Base-by-base conservation (phyloP, 2,888 invertebrate species). In the Tiliacea citrago region DNA sequence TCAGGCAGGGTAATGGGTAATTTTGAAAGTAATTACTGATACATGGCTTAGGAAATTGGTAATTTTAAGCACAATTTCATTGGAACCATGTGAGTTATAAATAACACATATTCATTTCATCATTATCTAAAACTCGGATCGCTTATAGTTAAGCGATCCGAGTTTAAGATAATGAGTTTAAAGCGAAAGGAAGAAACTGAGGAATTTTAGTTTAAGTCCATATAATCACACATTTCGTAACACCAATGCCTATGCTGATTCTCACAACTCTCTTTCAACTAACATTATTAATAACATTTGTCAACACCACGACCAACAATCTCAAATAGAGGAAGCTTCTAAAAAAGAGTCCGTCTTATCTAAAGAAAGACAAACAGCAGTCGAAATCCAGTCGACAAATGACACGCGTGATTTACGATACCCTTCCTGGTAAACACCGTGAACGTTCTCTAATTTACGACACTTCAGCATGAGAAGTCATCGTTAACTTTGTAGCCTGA, bases 361-460 rank as follows among this genome's bases (percentile, higher is more conserved):
- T 77, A 65, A 55, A 70, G 62, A 73, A 75, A 81, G 74, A 84
- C 74, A 83, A 68, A 81, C 84, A 73, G 53, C 62, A 72, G 68
- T 61, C 60, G 81, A 72, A 77, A 81, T 79, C n/a, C 60, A 71
- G 73, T 67, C 73, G 86, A 86, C 79, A 81, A 86, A 80, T 87
- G 84, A 84, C 86, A 76, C 47, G 66, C 42, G 70, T 87, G 86
- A 86, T 86, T 87, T 84, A 86, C 81, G 73, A 75, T 75, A 62
- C 68, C 70, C 83, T 87, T 86, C 83, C 86, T 75, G 68, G 79
- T 79, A 79, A 78, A 81, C 71, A 77, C 70, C 61, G 75, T 65
- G 85, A 81, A 75, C 61, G 74, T 78, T 76, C 57, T 67, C 77
- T 39, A 68, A 84, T 75, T 85, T 83, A 81, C 69, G 75, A 83